phyloP scores from a whole-genome alignment of 2,113 vertebrate species.

The Trogon surrucura region DNA sequence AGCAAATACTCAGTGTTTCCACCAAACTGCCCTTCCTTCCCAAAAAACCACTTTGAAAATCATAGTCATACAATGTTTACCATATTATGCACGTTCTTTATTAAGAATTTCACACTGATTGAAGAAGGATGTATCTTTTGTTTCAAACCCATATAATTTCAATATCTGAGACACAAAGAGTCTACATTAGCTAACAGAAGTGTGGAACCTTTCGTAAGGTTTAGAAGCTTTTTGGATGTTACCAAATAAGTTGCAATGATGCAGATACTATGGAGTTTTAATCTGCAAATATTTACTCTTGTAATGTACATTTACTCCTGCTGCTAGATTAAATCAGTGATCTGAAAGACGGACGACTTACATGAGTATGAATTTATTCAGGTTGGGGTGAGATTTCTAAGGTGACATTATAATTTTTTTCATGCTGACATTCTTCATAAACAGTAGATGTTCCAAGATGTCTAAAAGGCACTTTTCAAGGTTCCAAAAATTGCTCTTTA shows the following conservation, averaged over 20 bases:
- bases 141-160: not conserved
- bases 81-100: not conserved
- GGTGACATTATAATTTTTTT: not conserved
- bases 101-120: not conserved
- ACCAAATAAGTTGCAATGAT: not conserved
- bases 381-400: not conserved
- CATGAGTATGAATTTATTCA: not conserved
- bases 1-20: not conserved
- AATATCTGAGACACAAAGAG: not conserved
- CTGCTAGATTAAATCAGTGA: not conserved
- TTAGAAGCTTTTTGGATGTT: not conserved
- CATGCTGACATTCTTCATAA: not conserved
- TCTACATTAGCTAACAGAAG: not conserved
- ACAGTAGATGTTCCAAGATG: not conserved
- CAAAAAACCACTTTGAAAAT: not conserved
- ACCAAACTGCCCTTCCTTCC: not conserved
- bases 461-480: not conserved
- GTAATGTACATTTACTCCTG: not conserved
- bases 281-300: not conserved
- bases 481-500: not conserved
- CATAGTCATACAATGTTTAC: not conserved
- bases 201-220: not conserved
- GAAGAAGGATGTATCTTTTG: not conserved
- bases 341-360: not conserved
- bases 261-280: not conserved